phyloP scores from a whole-genome alignment of 2,888 invertebrate genomes.

The Terebella lapidaria region DNA sequence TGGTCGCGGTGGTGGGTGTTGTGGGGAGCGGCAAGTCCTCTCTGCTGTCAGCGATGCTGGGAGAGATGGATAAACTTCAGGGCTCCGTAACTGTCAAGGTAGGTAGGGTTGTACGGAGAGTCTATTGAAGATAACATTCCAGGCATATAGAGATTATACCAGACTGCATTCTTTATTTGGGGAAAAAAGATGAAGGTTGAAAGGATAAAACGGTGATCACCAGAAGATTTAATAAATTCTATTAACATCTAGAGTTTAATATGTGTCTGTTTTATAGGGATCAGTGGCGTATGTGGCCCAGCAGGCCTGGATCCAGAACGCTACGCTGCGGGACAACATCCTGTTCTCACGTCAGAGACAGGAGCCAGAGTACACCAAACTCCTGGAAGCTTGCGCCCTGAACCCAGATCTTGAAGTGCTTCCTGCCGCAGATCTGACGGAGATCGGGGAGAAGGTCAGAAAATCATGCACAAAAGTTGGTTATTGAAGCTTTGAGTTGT shows the following conservation, averaged over 20 bases:
- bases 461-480: not conserved
- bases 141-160: too few species aligned
- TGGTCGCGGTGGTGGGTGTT: conserved; percentile 81
- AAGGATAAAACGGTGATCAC: too few species aligned
- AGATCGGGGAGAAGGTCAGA: conserved; percentile 85
- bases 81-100: conserved; percentile 43
- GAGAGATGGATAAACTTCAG: conserved; percentile 44
- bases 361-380: conserved; percentile 68
- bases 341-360: conserved; percentile 76
- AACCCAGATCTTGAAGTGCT: conserved; percentile 86
- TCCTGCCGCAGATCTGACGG: conserved; percentile 83
- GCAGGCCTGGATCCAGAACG: conserved; percentile 93
- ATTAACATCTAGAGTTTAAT: too few species aligned
- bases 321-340: conserved; percentile 86
- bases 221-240: too few species aligned
- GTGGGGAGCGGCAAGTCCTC: conserved; percentile 76
- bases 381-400: conserved; percentile 86
- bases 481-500: too few species aligned
- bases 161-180: too few species aligned
- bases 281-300: conserved; percentile 58
- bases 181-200: too few species aligned
- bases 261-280: conserved; percentile 48
- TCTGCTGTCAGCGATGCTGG: conserved; percentile 46
- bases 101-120: conserved; percentile 15
- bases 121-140: too few species aligned